Conservation (phyloP, 2,888 invertebrate species). For the Caenorhabditis plicata region DNA sequence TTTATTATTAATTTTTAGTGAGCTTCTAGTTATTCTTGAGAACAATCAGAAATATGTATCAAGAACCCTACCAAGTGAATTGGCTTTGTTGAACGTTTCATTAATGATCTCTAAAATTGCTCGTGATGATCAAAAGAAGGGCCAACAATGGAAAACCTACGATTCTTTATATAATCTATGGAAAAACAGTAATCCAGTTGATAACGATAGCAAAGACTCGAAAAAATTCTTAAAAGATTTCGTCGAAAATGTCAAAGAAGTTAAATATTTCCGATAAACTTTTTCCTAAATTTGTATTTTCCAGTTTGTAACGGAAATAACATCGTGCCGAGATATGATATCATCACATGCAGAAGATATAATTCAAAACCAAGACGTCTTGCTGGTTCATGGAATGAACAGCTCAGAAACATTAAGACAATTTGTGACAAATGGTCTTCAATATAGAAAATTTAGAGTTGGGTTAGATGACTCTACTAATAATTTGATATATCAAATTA, state of each 20-base stretch:
- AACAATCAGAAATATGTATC: no score
- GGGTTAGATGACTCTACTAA: not conserved
- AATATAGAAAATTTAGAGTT: constrained; percentile 17
- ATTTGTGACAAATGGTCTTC: constrained; percentile 20
- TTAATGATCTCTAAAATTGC: constrained; percentile 46
- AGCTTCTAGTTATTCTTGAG: no score
- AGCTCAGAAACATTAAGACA: constrained; percentile 43
- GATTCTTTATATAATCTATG: constrained; percentile 54
- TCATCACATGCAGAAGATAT: constrained; percentile 44
- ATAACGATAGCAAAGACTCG: constrained; percentile 23
- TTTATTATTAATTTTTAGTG: no score
- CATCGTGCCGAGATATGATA: constrained; percentile 42
- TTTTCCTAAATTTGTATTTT: constrained; percentile 9
- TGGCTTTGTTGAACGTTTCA: constrained; percentile 50
- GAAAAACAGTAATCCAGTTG: constrained; percentile 27
- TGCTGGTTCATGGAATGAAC: constrained; percentile 44
- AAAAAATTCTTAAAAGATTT: constrained; percentile 44
- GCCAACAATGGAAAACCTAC: constrained; percentile 2
- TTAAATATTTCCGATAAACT: no score
- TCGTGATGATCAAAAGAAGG: constrained; percentile 44
- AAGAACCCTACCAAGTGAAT: constrained; percentile 44
- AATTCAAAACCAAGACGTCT: constrained; percentile 41
- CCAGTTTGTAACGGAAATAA: constrained; percentile 46
- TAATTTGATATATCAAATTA: not conserved
- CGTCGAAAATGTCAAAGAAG: constrained; percentile 38